Evolutionary conservation across 37 sponge, comb jelly and placozoan genomes (phyloP).

Genomic region (Amphimedon queenslandica): DNA sequence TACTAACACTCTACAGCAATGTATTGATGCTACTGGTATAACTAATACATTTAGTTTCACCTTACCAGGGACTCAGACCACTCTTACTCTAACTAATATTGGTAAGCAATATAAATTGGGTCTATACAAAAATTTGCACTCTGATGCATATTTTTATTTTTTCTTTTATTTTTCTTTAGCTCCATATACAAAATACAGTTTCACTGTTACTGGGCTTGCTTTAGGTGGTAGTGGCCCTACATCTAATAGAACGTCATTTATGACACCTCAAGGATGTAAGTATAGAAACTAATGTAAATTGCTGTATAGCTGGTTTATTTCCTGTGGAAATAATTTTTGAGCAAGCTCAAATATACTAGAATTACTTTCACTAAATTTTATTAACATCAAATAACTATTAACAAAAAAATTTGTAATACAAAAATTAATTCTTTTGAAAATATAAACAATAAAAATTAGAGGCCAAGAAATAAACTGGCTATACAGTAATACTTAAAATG

Average conservation of each 20-base stretch:
- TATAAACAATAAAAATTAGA: too few relatives aligned
- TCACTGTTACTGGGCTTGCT: conserved; percentile 19
- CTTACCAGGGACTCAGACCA: conserved; percentile 16
- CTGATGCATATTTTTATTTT: neutral
- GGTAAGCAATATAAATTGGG: conserved; percentile 13
- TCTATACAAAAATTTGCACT: neutral
- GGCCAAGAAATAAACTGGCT: too few relatives aligned
- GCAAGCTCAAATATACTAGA: too few relatives aligned
- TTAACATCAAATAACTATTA: too few relatives aligned
- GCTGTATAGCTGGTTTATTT: too few relatives aligned
- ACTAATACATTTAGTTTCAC: conserved; percentile 11
- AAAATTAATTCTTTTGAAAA: too few relatives aligned
- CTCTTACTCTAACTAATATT: conserved; percentile 2
- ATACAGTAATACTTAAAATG: too few relatives aligned
- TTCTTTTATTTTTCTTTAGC: conserved; percentile 11
- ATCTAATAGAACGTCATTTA: conserved; percentile 15
- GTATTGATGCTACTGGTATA: conserved; percentile 22
- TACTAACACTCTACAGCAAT: neutral
- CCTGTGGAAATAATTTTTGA: too few relatives aligned
- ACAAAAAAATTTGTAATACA: too few relatives aligned
- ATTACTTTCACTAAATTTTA: too few relatives aligned
- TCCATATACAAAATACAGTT: conserved; percentile 32
- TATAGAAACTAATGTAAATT: neutral
- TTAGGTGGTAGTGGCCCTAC: conserved; percentile 20
- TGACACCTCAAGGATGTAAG: conserved; percentile 23